Percentiles rank a stretch among this genome's conserved stretches.
These are phyloP conservation scores for Pelosia muscerda DNA, from an alignment of 2,888 invertebrate genomes.

Conservation along the genomic window DNA sequence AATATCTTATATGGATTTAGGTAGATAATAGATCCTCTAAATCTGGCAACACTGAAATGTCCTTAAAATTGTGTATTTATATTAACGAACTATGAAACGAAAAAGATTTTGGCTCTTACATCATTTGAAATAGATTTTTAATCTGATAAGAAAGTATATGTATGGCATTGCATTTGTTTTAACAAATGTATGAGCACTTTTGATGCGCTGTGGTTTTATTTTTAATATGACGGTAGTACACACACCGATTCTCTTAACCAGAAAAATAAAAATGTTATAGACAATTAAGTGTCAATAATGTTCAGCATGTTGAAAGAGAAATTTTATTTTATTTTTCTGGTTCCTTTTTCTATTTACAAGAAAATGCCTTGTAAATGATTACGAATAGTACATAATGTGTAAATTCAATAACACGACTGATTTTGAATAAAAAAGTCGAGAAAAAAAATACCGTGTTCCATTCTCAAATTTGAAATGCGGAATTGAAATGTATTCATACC, in stretches of 20 bases:
- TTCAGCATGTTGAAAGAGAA: not conserved
- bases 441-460: slow-evolving; percentile 29
- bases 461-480: slow-evolving; percentile 22
- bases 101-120: slow-evolving; percentile 26
- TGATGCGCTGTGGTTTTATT: slow-evolving; percentile 16
- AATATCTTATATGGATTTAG: not conserved
- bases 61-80: slow-evolving; percentile 21
- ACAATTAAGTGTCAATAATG: not conserved
- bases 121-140: slow-evolving; percentile 14
- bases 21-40: not conserved
- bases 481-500: slow-evolving; percentile 5
- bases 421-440: slow-evolving; percentile 33
- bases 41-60: slow-evolving; percentile 7
- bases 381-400: slow-evolving; percentile 16
- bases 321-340: slow-evolving; percentile 13
- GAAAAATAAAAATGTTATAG: slow-evolving; percentile 4
- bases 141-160: slow-evolving; percentile 13
- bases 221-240: slow-evolving; percentile 11
- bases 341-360: not conserved
- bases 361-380: slow-evolving; percentile 13
- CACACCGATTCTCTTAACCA: not conserved
- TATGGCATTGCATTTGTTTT: not conserved
- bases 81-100: slow-evolving; percentile 9
- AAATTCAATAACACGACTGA: slow-evolving; percentile 31
- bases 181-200: not conserved